Conservation (phyloP, 2,113 vertebrate species). For the Bubo bubo region DNA sequence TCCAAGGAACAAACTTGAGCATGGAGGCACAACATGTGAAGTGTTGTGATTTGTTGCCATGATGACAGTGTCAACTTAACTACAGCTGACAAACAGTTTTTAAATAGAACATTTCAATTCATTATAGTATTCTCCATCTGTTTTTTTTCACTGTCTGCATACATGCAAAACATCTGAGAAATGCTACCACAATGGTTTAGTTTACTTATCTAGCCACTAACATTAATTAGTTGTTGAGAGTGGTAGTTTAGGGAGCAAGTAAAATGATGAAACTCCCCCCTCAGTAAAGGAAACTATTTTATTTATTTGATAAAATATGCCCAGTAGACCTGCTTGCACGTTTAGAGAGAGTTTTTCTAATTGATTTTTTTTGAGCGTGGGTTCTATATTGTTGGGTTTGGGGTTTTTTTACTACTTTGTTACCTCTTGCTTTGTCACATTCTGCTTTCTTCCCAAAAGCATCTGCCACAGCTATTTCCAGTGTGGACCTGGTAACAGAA, state of each 20-base stretch:
- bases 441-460: constrained; percentile 13
- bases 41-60: constrained; percentile 81
- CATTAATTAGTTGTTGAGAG: constrained; percentile 46
- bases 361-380: neutral
- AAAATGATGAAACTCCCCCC: neutral
- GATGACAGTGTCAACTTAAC: constrained; percentile 79
- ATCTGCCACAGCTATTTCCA: constrained; percentile 46
- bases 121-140: constrained; percentile 80
- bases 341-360: neutral
- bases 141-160: constrained; percentile 49
- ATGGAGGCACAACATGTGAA: constrained; percentile 56
- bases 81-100: constrained; percentile 82
- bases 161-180: constrained; percentile 67
- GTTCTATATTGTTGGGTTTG: neutral
- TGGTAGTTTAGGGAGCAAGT: constrained; percentile 40
- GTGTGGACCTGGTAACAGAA: constrained; percentile 17
- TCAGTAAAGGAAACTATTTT: neutral
- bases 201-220: constrained; percentile 49
- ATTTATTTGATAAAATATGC: neutral
- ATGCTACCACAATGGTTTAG: constrained; percentile 67
- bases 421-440: neutral
- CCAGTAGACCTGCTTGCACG: neutral
- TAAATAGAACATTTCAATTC: constrained; percentile 82
- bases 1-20: neutral
- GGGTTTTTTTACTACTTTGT: neutral